phyloP scores from a whole-genome alignment of 2,888 invertebrate genomes.

The Drosophila basisetae region DNA sequence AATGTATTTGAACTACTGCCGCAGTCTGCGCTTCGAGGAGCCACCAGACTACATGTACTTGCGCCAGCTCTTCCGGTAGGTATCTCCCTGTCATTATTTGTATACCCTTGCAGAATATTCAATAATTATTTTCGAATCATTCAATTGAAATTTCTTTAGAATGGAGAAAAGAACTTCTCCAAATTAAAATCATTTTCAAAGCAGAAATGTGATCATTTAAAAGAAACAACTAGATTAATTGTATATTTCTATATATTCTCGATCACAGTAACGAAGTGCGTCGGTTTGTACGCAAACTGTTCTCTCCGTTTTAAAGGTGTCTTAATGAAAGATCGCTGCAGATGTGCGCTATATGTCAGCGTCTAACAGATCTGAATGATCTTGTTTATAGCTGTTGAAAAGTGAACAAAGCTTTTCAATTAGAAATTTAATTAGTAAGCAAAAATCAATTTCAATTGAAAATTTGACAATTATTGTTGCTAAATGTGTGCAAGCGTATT shows the following conservation, averaged over 20 bases:
- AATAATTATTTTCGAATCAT: neutral
- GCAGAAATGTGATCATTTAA: neutral
- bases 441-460: neutral
- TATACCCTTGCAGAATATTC: neutral
- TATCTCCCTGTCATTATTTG: neutral
- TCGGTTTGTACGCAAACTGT: neutral
- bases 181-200: neutral
- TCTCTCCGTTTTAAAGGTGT: no score
- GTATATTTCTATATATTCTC: neutral
- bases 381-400: neutral
- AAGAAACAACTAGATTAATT: neutral
- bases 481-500: neutral
- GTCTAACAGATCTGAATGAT: no score
- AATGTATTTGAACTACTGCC: slow-evolving; percentile 99
- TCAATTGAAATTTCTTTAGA: neutral
- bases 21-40: slow-evolving; percentile 99
- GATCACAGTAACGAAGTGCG: neutral
- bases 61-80: slow-evolving; percentile 90
- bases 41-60: slow-evolving; percentile 99
- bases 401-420: neutral
- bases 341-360: neutral
- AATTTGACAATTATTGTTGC: neutral
- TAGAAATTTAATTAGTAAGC: neutral
- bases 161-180: neutral
- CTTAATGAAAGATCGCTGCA: neutral